Evolutionary conservation across 2,113 vertebrate species (phyloP).

Genomic region (Aldabrachelys gigantea): DNA sequence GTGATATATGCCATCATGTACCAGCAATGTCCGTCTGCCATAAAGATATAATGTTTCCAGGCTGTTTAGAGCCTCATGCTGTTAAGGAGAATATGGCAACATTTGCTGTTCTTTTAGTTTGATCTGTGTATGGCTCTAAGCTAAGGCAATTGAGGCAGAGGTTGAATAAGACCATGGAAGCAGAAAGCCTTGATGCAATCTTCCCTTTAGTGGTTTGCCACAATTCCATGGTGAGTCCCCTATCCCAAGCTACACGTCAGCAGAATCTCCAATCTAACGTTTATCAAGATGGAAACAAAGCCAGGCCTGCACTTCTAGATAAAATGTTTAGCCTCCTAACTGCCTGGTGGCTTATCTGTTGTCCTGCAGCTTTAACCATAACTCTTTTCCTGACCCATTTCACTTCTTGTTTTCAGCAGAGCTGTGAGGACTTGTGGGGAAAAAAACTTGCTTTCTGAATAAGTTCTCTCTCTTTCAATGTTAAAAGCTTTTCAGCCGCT

Average conservation of each 20-base stretch:
- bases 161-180: not conserved
- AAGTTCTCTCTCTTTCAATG: slow-evolving; percentile 37
- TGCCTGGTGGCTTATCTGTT: slow-evolving; percentile 84
- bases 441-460: slow-evolving; percentile 36
- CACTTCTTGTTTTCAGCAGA: slow-evolving; percentile 78
- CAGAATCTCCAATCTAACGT: slow-evolving; percentile 65
- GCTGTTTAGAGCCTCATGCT: not conserved
- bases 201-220: slow-evolving; percentile 43
- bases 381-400: slow-evolving; percentile 80
- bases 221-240: slow-evolving; percentile 7
- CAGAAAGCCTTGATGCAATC: slow-evolving; percentile 35
- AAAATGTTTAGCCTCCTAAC: slow-evolving; percentile 84
- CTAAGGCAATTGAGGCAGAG: slow-evolving; percentile 7
- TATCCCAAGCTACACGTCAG: slow-evolving; percentile 42
- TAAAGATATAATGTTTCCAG: accelerated
- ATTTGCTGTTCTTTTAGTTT: not conserved
- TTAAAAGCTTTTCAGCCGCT: slow-evolving; percentile 39
- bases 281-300: slow-evolving; percentile 84
- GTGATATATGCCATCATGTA: too few species aligned
- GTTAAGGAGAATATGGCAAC: not conserved
- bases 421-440: slow-evolving; percentile 15
- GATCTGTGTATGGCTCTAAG: not conserved
- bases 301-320: slow-evolving; percentile 83
- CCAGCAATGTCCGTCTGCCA: too few species aligned
- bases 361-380: slow-evolving; percentile 77